Conservation (phyloP, 2,888 invertebrate genomes). For the Apotomis turbidana region DNA sequence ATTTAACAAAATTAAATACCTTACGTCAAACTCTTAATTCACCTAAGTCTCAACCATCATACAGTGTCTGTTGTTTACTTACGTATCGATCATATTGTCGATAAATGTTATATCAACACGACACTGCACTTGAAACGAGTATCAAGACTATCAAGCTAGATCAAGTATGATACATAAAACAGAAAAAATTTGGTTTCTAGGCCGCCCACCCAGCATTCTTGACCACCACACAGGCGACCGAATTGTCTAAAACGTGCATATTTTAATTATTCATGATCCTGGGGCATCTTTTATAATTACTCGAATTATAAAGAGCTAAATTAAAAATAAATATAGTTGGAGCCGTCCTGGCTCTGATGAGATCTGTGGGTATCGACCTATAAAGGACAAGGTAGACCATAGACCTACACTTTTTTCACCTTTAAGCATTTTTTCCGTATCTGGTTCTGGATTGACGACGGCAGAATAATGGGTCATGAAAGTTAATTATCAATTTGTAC, state of each 20-base stretch:
- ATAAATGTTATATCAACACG: too few species aligned
- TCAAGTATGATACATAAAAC: background rate
- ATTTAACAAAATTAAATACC: too few species aligned
- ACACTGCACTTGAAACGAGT: background rate
- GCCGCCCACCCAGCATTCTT: conserved; percentile 5
- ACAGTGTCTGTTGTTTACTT: too few species aligned
- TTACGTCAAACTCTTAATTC: too few species aligned
- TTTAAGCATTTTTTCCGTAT: conserved; percentile 17
- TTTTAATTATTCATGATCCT: conserved; percentile 26
- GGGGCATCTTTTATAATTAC: conserved; percentile 12
- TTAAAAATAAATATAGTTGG: conserved; percentile 19
- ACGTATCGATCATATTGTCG: too few species aligned
- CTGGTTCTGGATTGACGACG: background rate
- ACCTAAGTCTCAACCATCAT: too few species aligned
- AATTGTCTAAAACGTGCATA: conserved; percentile 11
- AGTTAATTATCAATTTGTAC: background rate
- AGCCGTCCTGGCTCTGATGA: background rate
- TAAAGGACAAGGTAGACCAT: conserved; percentile 54
- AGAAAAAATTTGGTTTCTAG: conserved; percentile 8
- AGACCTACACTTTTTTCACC: conserved; percentile 39
- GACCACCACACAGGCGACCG: background rate
- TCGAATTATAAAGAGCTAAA: background rate
- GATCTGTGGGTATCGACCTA: conserved; percentile 48
- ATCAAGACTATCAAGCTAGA: conserved; percentile 1
- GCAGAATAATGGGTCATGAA: conserved; percentile 28